Evolutionary conservation across 2,113 vertebrate genomes (phyloP).

Genomic region (Saiga tatarica): DNA sequence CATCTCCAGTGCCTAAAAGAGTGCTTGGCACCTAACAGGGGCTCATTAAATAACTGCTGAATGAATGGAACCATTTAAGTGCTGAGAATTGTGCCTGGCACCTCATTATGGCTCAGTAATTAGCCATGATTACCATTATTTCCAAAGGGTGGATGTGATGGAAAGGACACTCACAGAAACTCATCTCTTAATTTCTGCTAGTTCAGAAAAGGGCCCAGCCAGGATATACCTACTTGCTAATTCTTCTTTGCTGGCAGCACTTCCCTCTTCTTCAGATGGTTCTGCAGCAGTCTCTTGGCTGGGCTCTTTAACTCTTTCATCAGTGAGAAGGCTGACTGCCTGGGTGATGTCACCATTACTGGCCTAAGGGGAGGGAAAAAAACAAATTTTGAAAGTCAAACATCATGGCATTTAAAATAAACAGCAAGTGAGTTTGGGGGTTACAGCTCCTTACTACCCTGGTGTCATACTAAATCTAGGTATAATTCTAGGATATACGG

Average conservation of each 20-base stretch:
- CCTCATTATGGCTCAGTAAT: neutral
- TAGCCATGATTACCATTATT: neutral
- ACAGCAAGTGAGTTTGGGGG: neutral
- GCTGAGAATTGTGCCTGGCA: neutral
- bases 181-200: neutral
- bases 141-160: neutral
- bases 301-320: slow-evolving; percentile 76
- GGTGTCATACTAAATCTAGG: neutral
- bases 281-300: slow-evolving; percentile 76
- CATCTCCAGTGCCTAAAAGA: neutral
- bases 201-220: neutral
- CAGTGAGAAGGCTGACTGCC: slow-evolving; percentile 91
- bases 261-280: slow-evolving; percentile 69
- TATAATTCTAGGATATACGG: neutral
- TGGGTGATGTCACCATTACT: slow-evolving; percentile 92
- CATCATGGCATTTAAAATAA: neutral
- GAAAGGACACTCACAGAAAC: neutral
- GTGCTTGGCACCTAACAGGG: neutral
- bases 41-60: neutral
- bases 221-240: slow-evolving; percentile 77
- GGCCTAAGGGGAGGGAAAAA: slow-evolving; percentile 75
- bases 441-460: neutral
- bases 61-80: neutral
- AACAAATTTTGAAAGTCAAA: slow-evolving; percentile 4
- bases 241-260: slow-evolving; percentile 69